Evolutionary conservation across 2,797 vertebrate species (phyloP), one percentile per base, ranked within the genome.

Genomic region (Oreochromis grahami): DNA sequence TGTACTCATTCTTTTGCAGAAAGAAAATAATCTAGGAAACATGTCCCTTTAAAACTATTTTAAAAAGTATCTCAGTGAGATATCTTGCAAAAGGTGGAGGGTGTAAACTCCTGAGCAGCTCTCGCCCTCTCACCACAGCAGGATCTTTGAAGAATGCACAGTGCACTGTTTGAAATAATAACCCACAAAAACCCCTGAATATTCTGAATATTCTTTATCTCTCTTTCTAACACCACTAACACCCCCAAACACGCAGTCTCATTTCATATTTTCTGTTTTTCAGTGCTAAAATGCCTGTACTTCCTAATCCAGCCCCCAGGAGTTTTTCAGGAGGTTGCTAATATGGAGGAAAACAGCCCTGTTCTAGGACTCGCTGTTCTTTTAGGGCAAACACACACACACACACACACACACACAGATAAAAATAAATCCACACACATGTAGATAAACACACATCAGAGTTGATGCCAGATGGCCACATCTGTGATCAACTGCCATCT

Each of bases 381-480:
- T 86, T 89, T 81, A 80, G 60, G 78, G 65, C 78, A 45, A 43
- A 52, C 29, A 76, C 9, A 45, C 34, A 80, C 50, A 38, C 34
- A 52, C 29, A 76, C 9, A 45, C 34, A 80, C 50, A 38, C 34
- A 48, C 41, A 77, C 70, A 72, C 19, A 70, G 53, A 51, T 19
- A 51, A 43, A 45, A 8, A 48, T 48, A 60, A 53, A 58, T 11
- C 58, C 26, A 70, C 72, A 72, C 13, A 52, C 53, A 29, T 68
- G 80, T 80, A 70, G 52, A 65, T 41, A 60, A 63, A 83, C 77
- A 79, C 56, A 84, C 56, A 79, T 43, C 32, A 79, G 45, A 90
- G 84, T 52, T 43, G 63, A 86, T 79, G 87, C 86, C 94, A 92
- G 91, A 91, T 94, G 91, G 93, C 77, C 86, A 90, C 92, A 94